Base-by-base conservation (phyloP, 2,888 invertebrate genomes). In the Anorthoa munda region DNA sequence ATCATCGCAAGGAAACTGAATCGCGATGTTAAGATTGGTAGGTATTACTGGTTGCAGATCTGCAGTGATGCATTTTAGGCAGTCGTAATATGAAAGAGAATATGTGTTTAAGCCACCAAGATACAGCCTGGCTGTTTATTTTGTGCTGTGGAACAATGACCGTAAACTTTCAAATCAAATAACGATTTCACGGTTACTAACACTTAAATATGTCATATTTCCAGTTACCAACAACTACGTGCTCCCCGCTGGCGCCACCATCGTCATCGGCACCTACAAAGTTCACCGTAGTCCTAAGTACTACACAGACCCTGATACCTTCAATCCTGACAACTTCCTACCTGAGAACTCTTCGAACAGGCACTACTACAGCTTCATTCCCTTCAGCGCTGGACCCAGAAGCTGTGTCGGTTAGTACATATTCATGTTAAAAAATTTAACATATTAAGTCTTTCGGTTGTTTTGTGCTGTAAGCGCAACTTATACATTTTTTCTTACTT, bases 311-410 rank as follows among this genome's bases (percentile, higher is more conserved):
- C 98, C 98, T 0, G 96, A 97, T 0, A 97, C 96, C 72, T 98
- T 98, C 93, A 97, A 98, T 91, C 98, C 98, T 0, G 98, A 98
- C 89, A 98, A 98, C 90, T 98, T 98, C 96, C 92, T 98, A 39
- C 98, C 98, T 0, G 98, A 98, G 89, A 97, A 97, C 71, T 97
- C 97, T 7, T 97, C 97, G 31, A 97, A 97, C 83, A 97, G 98
- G 61, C 98, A 98, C 87, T 98, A 98, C 90, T 98, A 98, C 91
- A 97, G 98, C 78, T 98, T 97, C 90, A 97, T 98, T 69, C 98
- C 98, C 0, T 98, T 98, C 96, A 98, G 98, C 77, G 98, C 98
- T 66, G 98, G 98, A 46, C 98, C 98, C 4, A 97, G 98, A 81
- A 98, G 98, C 84, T 98, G 98, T 91, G 98, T 98, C n/a, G 98